Evolutionary conservation across 2,113 vertebrate genomes (phyloP).

Genomic region (crab-eating macaque (Macaca fascicularis)): DNA sequence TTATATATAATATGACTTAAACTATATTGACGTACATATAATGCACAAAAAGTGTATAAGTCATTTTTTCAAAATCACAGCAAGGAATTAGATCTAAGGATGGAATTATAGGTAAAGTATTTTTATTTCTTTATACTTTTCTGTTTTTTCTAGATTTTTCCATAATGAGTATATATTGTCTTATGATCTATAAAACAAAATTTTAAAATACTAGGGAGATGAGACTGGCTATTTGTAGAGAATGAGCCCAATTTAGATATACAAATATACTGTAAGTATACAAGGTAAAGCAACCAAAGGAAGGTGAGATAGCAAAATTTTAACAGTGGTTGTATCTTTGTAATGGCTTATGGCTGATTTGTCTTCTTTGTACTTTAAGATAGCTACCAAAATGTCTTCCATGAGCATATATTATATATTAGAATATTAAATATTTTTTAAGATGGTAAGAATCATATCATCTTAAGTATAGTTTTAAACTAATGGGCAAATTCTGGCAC

Average conservation of each 20-base stretch:
- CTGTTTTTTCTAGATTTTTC: not conserved
- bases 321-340: not conserved
- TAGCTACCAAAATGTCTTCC: not conserved
- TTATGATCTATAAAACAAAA: not conserved
- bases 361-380: not conserved
- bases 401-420: not conserved
- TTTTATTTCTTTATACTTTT: not conserved
- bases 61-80: not conserved
- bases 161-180: not conserved
- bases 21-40: not conserved
- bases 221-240: not conserved
- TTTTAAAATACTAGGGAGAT: not conserved
- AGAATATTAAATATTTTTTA: conserved; percentile 11
- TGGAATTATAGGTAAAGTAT: not conserved
- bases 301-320: not conserved
- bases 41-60: not conserved
- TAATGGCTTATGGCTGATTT: not conserved
- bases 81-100: not conserved
- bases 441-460: not conserved
- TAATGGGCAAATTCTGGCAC: not conserved
- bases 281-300: not conserved
- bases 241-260: not conserved
- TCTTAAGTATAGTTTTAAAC: not conserved
- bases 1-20: not conserved
- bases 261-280: not conserved